A percentile compares a stretch with the other conserved stretches of the same genome.
Evolutionary conservation across 2,888 invertebrate genomes (phyloP).

Genomic region (Pogonocherus hispidulus): DNA sequence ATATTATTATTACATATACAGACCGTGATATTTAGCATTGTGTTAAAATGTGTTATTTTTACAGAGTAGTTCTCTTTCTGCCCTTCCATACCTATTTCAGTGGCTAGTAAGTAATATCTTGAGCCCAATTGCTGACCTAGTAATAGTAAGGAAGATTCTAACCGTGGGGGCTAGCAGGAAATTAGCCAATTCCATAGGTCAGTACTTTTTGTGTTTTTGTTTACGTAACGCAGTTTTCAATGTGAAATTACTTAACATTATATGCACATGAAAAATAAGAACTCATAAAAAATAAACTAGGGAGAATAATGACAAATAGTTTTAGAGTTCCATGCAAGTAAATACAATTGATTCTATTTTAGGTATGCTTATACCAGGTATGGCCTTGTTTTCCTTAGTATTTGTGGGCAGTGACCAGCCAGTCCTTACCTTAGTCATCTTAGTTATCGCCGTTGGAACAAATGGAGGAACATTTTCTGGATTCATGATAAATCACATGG

Average conservation of each 20-base stretch:
- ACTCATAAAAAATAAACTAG: too few relatives aligned
- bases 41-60: constrained; percentile 48
- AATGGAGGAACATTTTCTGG: constrained; percentile 73
- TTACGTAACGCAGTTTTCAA: too few relatives aligned
- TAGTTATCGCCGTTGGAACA: background rate
- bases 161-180: constrained; percentile 56
- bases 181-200: constrained; percentile 47
- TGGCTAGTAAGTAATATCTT: constrained; percentile 81
- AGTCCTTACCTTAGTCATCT: background rate
- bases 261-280: too few relatives aligned
- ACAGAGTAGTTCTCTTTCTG: constrained; percentile 78
- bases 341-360: background rate
- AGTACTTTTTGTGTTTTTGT: background rate
- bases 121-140: constrained; percentile 76
- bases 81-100: constrained; percentile 81
- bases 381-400: background rate
- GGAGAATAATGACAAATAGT: too few relatives aligned
- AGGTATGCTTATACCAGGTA: background rate
- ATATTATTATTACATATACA: too few relatives aligned
- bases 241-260: too few relatives aligned
- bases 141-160: constrained; percentile 67
- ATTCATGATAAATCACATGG: constrained; percentile 79
- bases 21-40: background rate
- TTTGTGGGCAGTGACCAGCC: background rate
- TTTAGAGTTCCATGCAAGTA: too few relatives aligned